Evolutionary conservation across 2,888 invertebrate genomes (phyloP), one percentile per base, ranked within the genome.

Genomic region (Cremastinae sp.): DNA sequence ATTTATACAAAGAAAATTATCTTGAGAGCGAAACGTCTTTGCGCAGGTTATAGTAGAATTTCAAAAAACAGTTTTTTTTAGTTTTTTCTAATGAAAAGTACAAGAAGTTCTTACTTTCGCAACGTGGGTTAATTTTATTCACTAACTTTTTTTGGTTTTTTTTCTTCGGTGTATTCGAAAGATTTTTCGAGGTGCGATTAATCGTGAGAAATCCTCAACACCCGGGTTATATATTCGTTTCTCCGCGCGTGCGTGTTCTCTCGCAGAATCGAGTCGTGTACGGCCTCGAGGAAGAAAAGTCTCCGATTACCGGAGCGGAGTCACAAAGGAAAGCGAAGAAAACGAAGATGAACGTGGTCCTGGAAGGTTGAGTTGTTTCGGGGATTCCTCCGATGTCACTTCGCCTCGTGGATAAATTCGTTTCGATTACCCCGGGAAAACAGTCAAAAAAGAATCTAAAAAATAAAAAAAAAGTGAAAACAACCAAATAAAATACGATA

Each of bases 301-400:
- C 83, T 86, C 86, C 83, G 86, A 80, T 87, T 86, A 85, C 82
- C 72, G 70, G 28, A 49, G 45, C 61, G 64, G 55, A 53, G 55
- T 20, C 56, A 47, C 65, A 66, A 58, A 47, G 41, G 53, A 35
- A 56, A 28, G 41, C 14, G 45, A 53, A 59, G 14, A 37, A 14
- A 49, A 39, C 14, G 53, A 37, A 49, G 62, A 53, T 43, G 71
- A 56, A 49, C 74, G 75, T 74, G 73, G 62, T 72, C 37, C 14
- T 1, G 5, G 37, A 37, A 70, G 80, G 81, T 78, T 80, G 80
- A 80, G 81, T 80, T 75, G 78, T 73, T 78, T 78, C 75, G 65
- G 68, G 51, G 62, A 66, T 55, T 18, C 43, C 22, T 35, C 65
- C 28, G 51, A 41, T n/a, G n/a, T 70, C 77, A 76, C 71, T 37